Percentiles rank a stretch among this genome's conserved stretches.
Conservation (phyloP, 2,113 vertebrate species). For the Himantopus leucocephalus region DNA sequence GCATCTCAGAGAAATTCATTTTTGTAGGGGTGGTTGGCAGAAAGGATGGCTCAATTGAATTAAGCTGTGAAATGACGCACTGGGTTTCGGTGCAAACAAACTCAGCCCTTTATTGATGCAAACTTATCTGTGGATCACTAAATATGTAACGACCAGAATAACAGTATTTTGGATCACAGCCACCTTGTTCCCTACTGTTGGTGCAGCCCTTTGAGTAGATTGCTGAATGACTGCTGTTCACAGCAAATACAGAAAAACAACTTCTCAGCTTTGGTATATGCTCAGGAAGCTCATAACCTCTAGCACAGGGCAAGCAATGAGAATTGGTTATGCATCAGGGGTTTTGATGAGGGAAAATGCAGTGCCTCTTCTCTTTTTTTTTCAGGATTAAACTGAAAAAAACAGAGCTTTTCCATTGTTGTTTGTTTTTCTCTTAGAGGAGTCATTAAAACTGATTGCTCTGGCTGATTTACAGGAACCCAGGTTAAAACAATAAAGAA, state of each 20-base stretch:
- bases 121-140: neutral
- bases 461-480: conserved; percentile 51
- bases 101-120: neutral
- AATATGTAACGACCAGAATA: neutral
- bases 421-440: conserved; percentile 36
- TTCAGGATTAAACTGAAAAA: neutral
- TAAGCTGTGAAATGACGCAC: neutral
- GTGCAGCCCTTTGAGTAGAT: neutral
- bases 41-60: neutral
- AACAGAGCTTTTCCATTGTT: neutral
- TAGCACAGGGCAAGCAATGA: neutral
- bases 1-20: neutral
- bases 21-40: neutral
- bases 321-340: neutral
- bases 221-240: neutral
- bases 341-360: neutral
- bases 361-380: neutral
- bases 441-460: conserved; percentile 52
- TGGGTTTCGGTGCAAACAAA: neutral
- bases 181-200: neutral
- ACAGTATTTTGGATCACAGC: neutral
- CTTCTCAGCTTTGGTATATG: neutral
- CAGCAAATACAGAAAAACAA: neutral
- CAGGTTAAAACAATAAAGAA: conserved; percentile 55
- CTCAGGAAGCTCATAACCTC: neutral